Base-by-base conservation (phyloP, 2,888 invertebrate genomes). In the Serrognathus titanus region DNA sequence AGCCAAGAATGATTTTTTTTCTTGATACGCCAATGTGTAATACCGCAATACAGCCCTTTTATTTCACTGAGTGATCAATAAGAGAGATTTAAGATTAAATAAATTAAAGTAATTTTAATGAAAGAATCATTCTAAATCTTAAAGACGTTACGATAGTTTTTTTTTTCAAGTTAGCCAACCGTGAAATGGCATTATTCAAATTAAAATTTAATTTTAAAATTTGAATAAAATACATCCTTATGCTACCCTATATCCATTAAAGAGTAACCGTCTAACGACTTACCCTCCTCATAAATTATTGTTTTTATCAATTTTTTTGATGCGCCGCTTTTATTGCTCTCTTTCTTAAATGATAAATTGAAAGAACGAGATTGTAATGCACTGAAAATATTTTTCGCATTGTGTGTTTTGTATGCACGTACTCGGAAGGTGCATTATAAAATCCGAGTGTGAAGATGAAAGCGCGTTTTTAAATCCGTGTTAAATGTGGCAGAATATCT, bases 141-240 rank as follows among this genome's bases (percentile, higher is more conserved):
- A 31, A 53, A 31, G 20, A 39, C 43, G 13, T 39, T 38, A 9
- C n/a, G 24, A 31, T 31, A 31, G 24, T 47, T 47, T 51, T 51
- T 55, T 47, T 47, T 51, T 55, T 55, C 36, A 11, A 12, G 39
- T 48, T 16, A 48, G 9, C 48, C 36, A 47, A 40, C 49, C 57
- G 49, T 57, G 49, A 57, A 57, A 57, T 57, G 20, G 38, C 53
- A 31, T 43, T 20, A 13, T 12, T 48, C 46, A 47, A 56, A 57
- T 53, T 57, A 57, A 49, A 53, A 57, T 57, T 57, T 50, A 57
- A 57, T 57, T 57, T 57, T 20, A 52, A 56, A 56, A 51, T 48
- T 47, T 52, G 56, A 56, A 56, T 56, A 51, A 56, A 56, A 56
- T 52, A 52, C 50, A 50, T 49, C 48, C 31, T 31, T 38, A 37